Evolutionary conservation across 2,113 vertebrate genomes (phyloP), one percentile per base, ranked within the genome.

Genomic region (Nansenia antarctica): DNA sequence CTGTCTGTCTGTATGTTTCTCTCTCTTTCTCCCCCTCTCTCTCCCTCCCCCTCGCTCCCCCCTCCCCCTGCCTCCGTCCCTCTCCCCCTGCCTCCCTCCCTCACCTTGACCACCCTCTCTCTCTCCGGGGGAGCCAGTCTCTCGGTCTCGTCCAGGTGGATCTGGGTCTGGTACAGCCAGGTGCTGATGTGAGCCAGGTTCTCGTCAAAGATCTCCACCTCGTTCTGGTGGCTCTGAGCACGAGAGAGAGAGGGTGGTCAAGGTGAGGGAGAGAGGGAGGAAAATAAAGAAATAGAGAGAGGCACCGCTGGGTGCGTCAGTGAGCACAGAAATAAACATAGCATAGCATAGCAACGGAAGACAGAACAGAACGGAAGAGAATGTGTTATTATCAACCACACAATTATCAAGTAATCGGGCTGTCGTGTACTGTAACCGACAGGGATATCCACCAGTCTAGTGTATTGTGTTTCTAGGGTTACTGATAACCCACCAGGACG

Each of bases 141-240:
- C 85, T 98, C 97, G 0, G 94, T 94, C 79, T 99, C 98, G 74
- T 99, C 98, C 84, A 99, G 73, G 18, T 94, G 92, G 42, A 98
- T 95, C 92, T 98, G 95, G 2, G 97, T 97, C 88, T 98, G 96
- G 86, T 98, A 99, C 15, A 99, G 92, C 97, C 97, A 99, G 47
- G 98, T 98, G 87, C 96, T 98, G 90, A 99, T 96, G 88, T 99
- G 97, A 71, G 98, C 98, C 80, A 99, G 90, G 77, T 96, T 97
- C 80, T 97, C 97, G 9, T 99, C 97, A 76, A 98, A 97, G 52
- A 97, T 94, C 83, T 99, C 98, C 86, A 99, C 88, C 81, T 98
- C 97, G 29, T 92, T 94, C 84, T 95, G 94, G 77, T 98, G 97
- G 85, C 91, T 96, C 97, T 99, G 73, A 39, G 29, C 12, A 65